A percentile compares a stretch with the other conserved stretches of the same genome.
Conservation (phyloP, 2,797 vertebrate species). For the Aphelocoma californica region DNA sequence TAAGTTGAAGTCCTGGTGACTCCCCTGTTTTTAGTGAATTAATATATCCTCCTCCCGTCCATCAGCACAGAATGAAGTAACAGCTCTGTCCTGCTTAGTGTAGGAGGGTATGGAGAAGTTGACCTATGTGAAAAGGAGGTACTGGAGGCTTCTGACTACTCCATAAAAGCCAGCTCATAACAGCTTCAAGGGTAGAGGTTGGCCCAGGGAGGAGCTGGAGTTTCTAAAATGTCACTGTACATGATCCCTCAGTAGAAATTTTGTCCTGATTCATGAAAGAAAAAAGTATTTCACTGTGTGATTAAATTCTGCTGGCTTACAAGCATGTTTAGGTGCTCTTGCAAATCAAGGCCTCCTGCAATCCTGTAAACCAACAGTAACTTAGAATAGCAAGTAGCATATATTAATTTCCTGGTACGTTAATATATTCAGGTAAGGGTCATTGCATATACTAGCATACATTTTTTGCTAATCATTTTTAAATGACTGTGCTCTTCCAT, state of each 20-base stretch:
- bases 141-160: neutral
- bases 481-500: neutral
- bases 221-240: neutral
- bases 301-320: neutral
- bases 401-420: neutral
- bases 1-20: neutral
- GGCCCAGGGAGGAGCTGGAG: neutral
- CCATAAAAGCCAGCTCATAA: neutral
- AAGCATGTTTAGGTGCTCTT: neutral
- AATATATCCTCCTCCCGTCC: neutral
- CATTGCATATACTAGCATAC: neutral
- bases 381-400: neutral
- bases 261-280: neutral
- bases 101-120: neutral
- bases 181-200: neutral
- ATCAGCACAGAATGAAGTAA: neutral
- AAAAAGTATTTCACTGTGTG: neutral
- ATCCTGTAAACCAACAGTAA: neutral
- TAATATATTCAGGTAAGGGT: neutral
- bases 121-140: neutral
- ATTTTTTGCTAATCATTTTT: neutral
- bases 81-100: neutral
- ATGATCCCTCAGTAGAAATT: neutral
- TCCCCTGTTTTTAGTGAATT: neutral
- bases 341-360: neutral